Conservation (phyloP, 1,140 invertebrate genomes). For the Papilio polytes region DNA sequence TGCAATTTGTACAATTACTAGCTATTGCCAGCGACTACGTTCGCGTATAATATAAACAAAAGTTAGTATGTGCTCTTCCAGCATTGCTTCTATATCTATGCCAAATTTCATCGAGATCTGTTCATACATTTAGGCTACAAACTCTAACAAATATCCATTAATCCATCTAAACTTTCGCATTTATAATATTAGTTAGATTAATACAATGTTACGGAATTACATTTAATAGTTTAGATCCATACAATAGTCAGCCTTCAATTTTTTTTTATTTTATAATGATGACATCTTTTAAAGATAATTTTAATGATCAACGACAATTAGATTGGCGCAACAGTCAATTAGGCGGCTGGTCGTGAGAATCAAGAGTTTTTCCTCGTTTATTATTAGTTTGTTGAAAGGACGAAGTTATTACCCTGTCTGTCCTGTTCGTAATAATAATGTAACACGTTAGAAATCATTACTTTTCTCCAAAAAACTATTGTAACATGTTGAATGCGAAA, state of each 20-base stretch:
- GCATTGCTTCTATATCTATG: too few species aligned
- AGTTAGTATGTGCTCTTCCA: too few species aligned
- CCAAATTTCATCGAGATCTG: too few species aligned
- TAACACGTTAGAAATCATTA: neutral
- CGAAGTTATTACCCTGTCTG: neutral
- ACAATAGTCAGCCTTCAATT: neutral
- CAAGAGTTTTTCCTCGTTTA: conserved; percentile 5
- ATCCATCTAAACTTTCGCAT: too few species aligned
- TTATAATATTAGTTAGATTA: too few species aligned
- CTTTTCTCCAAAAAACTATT: neutral
- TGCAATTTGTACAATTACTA: neutral
- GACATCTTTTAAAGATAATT: conserved; percentile 1
- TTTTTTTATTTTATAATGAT: neutral
- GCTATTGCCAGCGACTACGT: too few species aligned
- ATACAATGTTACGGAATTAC: neutral
- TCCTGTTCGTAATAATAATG: neutral
- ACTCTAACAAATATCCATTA: too few species aligned
- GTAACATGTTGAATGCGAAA: conserved; percentile 41
- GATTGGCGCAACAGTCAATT: conserved; percentile 22
- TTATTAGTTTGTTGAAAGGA: conserved; percentile 26
- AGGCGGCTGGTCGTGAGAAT: neutral
- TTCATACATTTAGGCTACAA: too few species aligned
- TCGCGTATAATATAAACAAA: too few species aligned
- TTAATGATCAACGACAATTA: conserved; percentile 20
- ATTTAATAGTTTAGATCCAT: neutral